These are phyloP conservation scores for Zygaena filipendulae DNA, from an alignment of 2,888 invertebrate genomes.

Conservation along the genomic window DNA sequence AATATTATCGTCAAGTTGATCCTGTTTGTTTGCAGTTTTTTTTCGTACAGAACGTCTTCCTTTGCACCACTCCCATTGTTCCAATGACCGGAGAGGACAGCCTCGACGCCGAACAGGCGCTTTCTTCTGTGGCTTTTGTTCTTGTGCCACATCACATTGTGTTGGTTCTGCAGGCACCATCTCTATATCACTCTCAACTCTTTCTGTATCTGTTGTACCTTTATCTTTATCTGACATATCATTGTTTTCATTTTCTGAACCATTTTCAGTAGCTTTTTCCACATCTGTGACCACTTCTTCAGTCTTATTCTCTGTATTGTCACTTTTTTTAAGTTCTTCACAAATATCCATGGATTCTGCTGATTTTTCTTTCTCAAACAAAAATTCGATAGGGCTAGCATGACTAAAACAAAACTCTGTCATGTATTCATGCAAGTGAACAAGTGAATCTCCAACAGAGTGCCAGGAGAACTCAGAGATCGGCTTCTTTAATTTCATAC, in stretches of 20 bases:
- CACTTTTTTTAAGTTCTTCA: constrained; percentile 36
- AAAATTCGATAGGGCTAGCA: constrained; percentile 49
- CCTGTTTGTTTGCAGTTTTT: constrained; percentile 64
- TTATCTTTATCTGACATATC: constrained; percentile 55
- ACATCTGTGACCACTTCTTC: constrained; percentile 25
- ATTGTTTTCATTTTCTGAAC: constrained; percentile 46
- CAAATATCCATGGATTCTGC: constrained; percentile 39
- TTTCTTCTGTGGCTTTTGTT: constrained; percentile 55
- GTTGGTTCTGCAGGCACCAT: constrained; percentile 25
- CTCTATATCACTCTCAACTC: constrained; percentile 29
- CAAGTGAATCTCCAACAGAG: constrained; percentile 73
- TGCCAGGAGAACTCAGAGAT: constrained; percentile 72
- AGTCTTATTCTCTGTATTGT: constrained; percentile 28
- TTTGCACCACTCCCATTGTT: constrained; percentile 83
- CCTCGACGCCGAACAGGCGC: constrained; percentile 72
- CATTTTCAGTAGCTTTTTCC: constrained; percentile 37
- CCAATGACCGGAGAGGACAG: constrained; percentile 76
- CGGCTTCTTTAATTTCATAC: constrained; percentile 69
- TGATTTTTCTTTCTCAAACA: constrained; percentile 36
- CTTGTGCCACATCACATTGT: constrained; percentile 25
- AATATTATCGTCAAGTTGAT: constrained; percentile 70
- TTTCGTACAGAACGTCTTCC: constrained; percentile 65
- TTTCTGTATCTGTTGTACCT: constrained; percentile 38
- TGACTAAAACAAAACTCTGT: constrained; percentile 70
- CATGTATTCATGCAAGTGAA: constrained; percentile 73